Base-by-base conservation (phyloP, 1,140 invertebrate genomes). In the Brachystomella parvula region DNA sequence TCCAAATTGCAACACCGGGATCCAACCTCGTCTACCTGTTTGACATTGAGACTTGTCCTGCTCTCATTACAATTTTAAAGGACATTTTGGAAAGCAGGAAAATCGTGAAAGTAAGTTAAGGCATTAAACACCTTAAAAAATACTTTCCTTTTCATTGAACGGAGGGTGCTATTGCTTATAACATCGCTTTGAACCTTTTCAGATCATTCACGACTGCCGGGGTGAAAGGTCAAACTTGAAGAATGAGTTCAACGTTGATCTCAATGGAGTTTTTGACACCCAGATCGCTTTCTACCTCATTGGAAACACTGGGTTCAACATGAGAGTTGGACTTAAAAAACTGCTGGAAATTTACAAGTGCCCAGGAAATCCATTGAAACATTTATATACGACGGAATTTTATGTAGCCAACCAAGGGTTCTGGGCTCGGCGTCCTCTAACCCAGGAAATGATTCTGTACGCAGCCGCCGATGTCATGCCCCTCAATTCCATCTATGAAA, bases 181-280 rank as follows among this genome's bases (percentile, higher is more conserved):
- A n/a, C n/a, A n/a, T n/a, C n/a, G n/a, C n/a, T n/a, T n/a, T n/a
- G n/a, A n/a, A n/a, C n/a, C n/a, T n/a, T n/a, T 24, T 12, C 53
- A 56, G 53, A 56, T 56, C 26, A 24, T 56, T 24, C 53, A 56
- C 53, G 53, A 56, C 26, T 56, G 53, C 26, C 53, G 53, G 21
- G 53, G 53, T 56, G 53, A 56, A 24, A 12, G 53, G 6, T 21
- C 19, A 15, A 56, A 56, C 26, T 24, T 56, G 12, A 9, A 24
- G 19, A 6, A 21, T 15, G 12, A 56, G 26, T 56, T 56, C 21
- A 24, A 24, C 6, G 21, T 56, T 28, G 12, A 56, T 15, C 26
- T 56, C 19, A 6, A 12, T 9, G 6, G 26, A 9, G 53, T 56
- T n/a, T 56, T 56, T 56, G 53, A 56, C 53, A 56, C 53, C 19